These are phyloP conservation scores for Heterocephalus glaber DNA, from an alignment of 2,113 vertebrate species.

Conservation along the genomic window DNA sequence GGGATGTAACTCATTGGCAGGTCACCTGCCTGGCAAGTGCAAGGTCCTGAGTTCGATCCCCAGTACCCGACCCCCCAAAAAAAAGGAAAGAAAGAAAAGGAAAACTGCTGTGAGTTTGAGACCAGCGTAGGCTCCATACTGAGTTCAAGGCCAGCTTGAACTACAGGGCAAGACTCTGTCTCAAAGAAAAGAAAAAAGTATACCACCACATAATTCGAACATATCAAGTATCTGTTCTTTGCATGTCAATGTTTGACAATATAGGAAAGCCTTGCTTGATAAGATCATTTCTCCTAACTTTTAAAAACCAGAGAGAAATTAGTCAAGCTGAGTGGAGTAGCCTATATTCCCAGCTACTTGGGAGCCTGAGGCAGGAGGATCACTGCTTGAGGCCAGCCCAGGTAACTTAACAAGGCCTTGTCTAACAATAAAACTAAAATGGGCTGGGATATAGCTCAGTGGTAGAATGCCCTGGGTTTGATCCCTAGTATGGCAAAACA, in stretches of 20 bases:
- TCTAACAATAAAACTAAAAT: neutral
- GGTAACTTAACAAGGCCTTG: neutral
- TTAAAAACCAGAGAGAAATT: neutral
- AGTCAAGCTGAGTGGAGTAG: neutral
- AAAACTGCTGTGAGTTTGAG: neutral
- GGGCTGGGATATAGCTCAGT: neutral
- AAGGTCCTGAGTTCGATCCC: too few relatives aligned
- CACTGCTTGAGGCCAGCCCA: neutral
- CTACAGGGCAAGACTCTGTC: neutral
- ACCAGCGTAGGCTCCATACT: neutral
- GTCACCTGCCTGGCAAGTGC: too few relatives aligned
- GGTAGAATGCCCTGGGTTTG: neutral
- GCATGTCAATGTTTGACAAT: neutral
- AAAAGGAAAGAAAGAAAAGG: too few relatives aligned
- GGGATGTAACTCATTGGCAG: too few relatives aligned
- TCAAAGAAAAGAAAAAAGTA: neutral
- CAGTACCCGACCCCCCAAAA: too few relatives aligned
- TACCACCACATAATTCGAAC: neutral
- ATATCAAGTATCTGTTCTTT: neutral
- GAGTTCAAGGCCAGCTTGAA: neutral
- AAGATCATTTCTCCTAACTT: conserved; percentile 45
- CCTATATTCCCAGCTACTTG: neutral
- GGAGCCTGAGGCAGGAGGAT: neutral
- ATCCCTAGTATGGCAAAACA: neutral
- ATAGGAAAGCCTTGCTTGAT: neutral